Percentiles rank a stretch among this genome's conserved stretches.
phyloP scores from a whole-genome alignment of 2,113 vertebrate genomes.

The Ivindomyrus marchei region DNA sequence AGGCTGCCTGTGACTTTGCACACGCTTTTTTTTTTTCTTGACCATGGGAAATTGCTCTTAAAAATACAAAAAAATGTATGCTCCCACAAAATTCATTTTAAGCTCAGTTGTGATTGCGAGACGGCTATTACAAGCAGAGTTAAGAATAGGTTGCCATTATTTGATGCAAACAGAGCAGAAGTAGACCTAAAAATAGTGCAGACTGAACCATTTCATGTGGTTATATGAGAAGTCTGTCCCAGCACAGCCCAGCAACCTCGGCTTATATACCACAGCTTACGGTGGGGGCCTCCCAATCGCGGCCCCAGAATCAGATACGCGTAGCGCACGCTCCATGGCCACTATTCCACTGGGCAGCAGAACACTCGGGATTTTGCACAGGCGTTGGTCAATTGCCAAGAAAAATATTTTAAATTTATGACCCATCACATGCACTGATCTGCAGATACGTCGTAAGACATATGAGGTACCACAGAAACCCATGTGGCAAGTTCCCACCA shows the following conservation, averaged over 20 bases:
- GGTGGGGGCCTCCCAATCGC: background rate
- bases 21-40: background rate
- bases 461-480: background rate
- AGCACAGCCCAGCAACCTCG: background rate
- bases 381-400: too few species aligned
- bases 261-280: background rate
- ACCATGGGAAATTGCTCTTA: background rate
- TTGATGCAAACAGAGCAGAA: background rate
- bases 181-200: background rate
- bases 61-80: background rate
- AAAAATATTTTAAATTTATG: too few species aligned
- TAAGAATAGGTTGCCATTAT: background rate
- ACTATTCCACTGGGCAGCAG: too few species aligned
- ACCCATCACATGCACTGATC: too few species aligned
- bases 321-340: background rate
- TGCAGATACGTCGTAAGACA: background rate
- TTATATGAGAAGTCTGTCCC: background rate
- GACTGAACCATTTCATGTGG: background rate
- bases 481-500: background rate
- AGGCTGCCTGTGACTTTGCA: background rate
- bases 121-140: background rate
- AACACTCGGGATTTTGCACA: too few species aligned
- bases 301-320: too few species aligned
- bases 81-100: background rate
- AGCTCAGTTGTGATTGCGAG: background rate